Base-by-base conservation (phyloP, 2,113 vertebrate species). In the Phyllopteryx taeniolatus region DNA sequence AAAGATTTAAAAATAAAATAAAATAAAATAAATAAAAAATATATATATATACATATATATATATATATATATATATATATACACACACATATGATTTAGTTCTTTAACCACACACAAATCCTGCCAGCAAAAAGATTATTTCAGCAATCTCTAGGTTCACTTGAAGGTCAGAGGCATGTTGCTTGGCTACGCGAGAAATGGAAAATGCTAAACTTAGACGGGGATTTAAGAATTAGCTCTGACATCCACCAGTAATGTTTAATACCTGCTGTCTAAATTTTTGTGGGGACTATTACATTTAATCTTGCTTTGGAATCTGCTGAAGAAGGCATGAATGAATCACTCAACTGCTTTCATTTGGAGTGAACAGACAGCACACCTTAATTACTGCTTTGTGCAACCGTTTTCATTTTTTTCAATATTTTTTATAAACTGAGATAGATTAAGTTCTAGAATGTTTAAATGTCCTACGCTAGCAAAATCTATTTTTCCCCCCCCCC, bases 91-190 rank as follows among this genome's bases (percentile, higher is more conserved):
- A 72, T 42, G 69, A 22, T 77, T 66, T 70, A 39, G 60, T 65
- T 66, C 3, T 12, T 47, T 19, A 47, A 33, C 31, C 17, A 56
- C 53, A 17, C 53, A n/a, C 53, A 22, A 20, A 56, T 56, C 53
- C 53, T 56, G 53, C 53, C 53, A 10, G 53, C 53, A 11, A 56
- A 20, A 22, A 2, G 53, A 22, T 79, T 81, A 69, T 77, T 82
- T 74, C 49, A 76, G 68, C 69, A 70, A 67, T 72, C 43, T 74
- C 2, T n/a, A 44, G 71, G 84, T 86, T 84, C 69, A 73, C 33
- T 46, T 63, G 71, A 73, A 84, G 82, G 73, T 75, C 76, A 81
- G 75, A 70, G 61, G 61, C 75, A 80, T 60, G 78, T 81, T 84
- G 75, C 80, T 76, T 73, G 73, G 73, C 64, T 76, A 79, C 53